phyloP scores from a whole-genome alignment of 2,113 vertebrate species.

The Chaenocephalus aceratus region DNA sequence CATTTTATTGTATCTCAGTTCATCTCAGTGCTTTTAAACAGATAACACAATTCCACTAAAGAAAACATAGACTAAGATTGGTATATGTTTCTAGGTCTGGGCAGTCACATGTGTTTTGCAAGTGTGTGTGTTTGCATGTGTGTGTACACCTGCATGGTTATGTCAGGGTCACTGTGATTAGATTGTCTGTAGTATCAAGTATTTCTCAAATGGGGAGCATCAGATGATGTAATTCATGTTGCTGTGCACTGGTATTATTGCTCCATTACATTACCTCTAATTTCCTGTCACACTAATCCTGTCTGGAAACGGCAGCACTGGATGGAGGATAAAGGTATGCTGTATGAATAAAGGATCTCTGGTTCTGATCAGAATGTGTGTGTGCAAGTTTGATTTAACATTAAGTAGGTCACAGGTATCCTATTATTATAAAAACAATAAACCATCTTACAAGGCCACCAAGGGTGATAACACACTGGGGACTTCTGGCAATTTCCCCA shows the following conservation, averaged over 20 bases:
- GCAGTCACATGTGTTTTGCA: not conserved
- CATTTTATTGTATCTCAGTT: not conserved
- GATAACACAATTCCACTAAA: not conserved
- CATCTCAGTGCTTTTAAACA: not conserved
- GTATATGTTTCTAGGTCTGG: not conserved
- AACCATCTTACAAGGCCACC: not conserved
- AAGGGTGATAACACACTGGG: not conserved
- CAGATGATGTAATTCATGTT: conserved; percentile 58
- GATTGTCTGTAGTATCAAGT: conserved; percentile 48
- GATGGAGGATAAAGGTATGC: not conserved
- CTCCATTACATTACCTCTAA: conserved; percentile 19
- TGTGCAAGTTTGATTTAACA: not conserved
- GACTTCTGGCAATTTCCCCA: too few relatives aligned
- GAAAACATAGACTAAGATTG: not conserved
- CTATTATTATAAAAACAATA: not conserved
- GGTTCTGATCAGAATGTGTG: not conserved
- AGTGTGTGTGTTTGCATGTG: not conserved
- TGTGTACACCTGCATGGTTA: conserved; percentile 9
- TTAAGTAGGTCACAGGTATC: not conserved
- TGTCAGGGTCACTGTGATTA: conserved; percentile 20
- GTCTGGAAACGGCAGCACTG: conserved; percentile 5
- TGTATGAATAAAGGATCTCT: not conserved
- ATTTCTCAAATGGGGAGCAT: conserved; percentile 30
- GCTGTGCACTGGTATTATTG: conserved; percentile 24
- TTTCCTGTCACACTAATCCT: conserved; percentile 28